phyloP scores from a whole-genome alignment of 2,113 vertebrate genomes.

The Tragulus kanchil region DNA sequence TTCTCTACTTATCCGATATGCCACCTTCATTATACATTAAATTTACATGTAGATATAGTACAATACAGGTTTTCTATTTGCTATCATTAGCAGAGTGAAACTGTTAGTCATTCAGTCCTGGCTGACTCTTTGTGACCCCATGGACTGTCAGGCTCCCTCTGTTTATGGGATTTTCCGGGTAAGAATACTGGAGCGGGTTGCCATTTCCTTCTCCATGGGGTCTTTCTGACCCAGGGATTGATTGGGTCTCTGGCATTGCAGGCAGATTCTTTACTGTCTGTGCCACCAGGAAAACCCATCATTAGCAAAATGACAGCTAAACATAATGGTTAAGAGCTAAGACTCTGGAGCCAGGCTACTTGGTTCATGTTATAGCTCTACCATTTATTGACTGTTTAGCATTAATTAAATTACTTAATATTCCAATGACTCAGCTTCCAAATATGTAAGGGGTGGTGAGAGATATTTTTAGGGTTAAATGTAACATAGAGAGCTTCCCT shows the following conservation, averaged over 20 bases:
- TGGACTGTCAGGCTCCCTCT: neutral
- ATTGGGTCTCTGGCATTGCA: neutral
- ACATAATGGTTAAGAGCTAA: neutral
- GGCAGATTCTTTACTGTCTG: neutral
- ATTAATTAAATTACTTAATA: neutral
- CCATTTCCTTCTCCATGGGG: neutral
- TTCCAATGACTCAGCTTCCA: neutral
- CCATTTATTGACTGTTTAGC: neutral
- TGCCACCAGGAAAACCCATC: neutral
- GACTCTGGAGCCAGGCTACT: neutral
- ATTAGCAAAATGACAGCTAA: neutral
- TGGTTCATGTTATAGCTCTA: neutral
- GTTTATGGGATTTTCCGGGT: neutral
- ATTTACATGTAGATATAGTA: neutral
- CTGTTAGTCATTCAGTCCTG: neutral
- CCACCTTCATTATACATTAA: neutral
- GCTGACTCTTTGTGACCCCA: neutral
- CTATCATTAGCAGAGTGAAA: neutral
- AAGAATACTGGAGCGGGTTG: neutral
- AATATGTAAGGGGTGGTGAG: neutral
- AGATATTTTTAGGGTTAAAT: neutral
- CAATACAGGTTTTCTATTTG: neutral
- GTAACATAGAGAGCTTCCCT: neutral
- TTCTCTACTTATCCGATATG: neutral
- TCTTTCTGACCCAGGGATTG: neutral